Base-by-base conservation (phyloP, 2,797 vertebrate genomes). In the Myotis myotis region DNA sequence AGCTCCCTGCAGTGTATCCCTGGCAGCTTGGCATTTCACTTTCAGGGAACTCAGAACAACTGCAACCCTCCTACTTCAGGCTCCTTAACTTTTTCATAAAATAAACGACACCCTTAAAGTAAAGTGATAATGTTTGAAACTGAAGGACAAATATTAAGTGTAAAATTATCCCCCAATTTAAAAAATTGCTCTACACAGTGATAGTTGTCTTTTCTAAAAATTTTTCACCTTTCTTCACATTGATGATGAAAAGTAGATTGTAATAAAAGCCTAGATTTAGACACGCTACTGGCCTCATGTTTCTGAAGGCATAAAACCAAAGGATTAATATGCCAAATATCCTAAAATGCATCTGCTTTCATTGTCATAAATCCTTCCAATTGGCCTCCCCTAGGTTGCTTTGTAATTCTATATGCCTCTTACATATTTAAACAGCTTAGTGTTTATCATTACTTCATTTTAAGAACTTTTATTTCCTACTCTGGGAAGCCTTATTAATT, bases 371-470 rank as follows among this genome's bases (percentile, higher is more conserved):
- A 25, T 95, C 74, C 49, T 94, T 95, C 36, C 79, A 93, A 53
- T 38, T 93, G 71, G 62, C 76, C n/a, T 64, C 62, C 8, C 75
- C 44, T 9, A 82, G 49, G 44, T 89, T 93, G 90, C 80, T 92
- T 74, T 95, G 74, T 84, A 95, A 86, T 92, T 96, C 93, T 76
- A 74, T 66, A 93, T 87, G 64, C 49, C 93, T 96, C 74, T 88
- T 91, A 94, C 75, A 94, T 96, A 96, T 92, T 96, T 97, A 88
- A 95, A 95, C 36, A 92, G 51, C 75, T 90, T 93, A 96, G 93
- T 92, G 71, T 93, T 96, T 92, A 95, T 86, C 85, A 93, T 95
- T 91, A 88, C 74, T 96, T 95, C 78, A 95, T 95, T 97, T 93
- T 60, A 4, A 15, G 92, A 92, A 92, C 30, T 90, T 93, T 89